Percentiles rank a stretch among this genome's conserved stretches.
Evolutionary conservation across 2,888 invertebrate genomes (phyloP).

Genomic region (Actias luna): DNA sequence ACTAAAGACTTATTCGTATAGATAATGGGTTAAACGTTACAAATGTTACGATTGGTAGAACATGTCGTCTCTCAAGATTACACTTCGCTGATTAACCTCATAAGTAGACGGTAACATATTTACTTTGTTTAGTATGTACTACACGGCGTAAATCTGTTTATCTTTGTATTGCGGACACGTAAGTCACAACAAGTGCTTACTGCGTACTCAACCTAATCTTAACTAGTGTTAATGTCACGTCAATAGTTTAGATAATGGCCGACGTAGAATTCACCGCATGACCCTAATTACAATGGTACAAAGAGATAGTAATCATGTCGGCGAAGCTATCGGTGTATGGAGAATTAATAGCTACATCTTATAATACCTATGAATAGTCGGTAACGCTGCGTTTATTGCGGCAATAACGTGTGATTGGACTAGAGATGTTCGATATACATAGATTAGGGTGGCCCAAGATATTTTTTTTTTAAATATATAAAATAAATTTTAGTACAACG

Average conservation of each 20-base stretch:
- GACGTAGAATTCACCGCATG: conserved; percentile 30
- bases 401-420: conserved; percentile 43
- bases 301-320: conserved; percentile 39
- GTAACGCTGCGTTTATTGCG: conserved; percentile 44
- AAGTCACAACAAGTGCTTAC: background rate
- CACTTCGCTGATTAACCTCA: background rate
- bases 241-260: conserved; percentile 21
- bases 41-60: background rate
- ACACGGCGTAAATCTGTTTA: background rate
- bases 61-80: background rate
- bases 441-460: no score
- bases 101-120: background rate
- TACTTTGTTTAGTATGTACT: conserved; percentile 4
- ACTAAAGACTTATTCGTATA: no score
- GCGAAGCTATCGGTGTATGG: conserved; percentile 31
- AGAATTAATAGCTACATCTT: conserved; percentile 53
- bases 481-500: no score
- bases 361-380: conserved; percentile 44
- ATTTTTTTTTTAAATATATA: no score
- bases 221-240: conserved; percentile 19
- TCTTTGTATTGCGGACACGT: background rate
- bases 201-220: background rate
- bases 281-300: conserved; percentile 49
- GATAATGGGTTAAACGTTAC: no score
- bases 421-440: no score